Evolutionary conservation across 1,140 invertebrate species (phyloP), one percentile per base, ranked within the genome.

Genomic region (Acromyrmex echinatior): DNA sequence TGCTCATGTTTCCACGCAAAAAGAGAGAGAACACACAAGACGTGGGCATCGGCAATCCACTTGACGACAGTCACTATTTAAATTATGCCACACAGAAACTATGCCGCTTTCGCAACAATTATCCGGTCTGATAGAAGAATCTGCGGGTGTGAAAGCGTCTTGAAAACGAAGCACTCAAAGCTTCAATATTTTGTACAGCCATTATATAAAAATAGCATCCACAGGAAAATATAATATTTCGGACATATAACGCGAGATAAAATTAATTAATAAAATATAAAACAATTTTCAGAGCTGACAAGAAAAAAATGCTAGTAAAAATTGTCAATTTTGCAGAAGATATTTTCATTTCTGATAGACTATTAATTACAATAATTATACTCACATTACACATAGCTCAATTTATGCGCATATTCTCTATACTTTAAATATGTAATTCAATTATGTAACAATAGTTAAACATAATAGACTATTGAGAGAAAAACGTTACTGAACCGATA

Each of bases 41-140:
- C 73, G 78, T 56, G 35, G 31, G 25, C 60, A 78, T 88, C 76
- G 56, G 60, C 74, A 87, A 76, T 87, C 60, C 82, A 87, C 80
- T 91, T 85, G 89, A 85, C 74, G 89, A 89, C 85, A 79, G 53
- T 74, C 81, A 56, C 87, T 81, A 88, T 91, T 91, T 87, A 91
- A 91, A 91, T 89, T 81, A 89, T 91, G 85, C 79, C 60, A 81
- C 70, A 73, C 85, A 80, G 87, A 89, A 91, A 89, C 87, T 91
- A 91, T 91, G 89, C 62, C 90, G 65, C 90, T 91, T 91, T 91
- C 90, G 89, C 90, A 91, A 89, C 89, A 91, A 91, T 91, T 91
- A 89, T 91, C 70, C 70, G 76, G 87, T 70, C 80, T 78, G 78
- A 5, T 88, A 81, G 68, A 87, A 91, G 65, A 91, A 91, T 74